Base-by-base conservation (phyloP, 2,888 invertebrate species). In the Euspilapteryx auroguttella region DNA sequence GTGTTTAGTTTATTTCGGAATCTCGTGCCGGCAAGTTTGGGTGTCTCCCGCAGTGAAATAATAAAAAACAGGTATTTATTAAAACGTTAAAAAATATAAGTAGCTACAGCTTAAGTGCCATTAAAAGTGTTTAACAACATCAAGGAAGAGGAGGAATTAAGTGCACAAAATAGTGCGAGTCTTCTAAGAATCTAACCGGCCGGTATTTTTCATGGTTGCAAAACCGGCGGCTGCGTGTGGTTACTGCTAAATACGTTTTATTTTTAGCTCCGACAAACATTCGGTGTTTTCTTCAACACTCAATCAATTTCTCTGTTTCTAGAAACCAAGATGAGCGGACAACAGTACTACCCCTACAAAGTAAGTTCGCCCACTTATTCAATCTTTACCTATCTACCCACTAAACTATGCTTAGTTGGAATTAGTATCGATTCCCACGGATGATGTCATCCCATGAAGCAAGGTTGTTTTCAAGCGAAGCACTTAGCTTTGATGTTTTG, bases 281-380 rank as follows among this genome's bases (percentile, higher is more conserved):
- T 36, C 28, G 29, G 35, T 45, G 52, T 42, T 47, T 48, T 34
- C 41, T 44, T n/a, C n/a, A n/a, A n/a, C n/a, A n/a, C n/a, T n/a
- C n/a, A n/a, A 44, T 22, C 12, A 21, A 13, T 39, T 33, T 37
- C 35, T 35, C 31, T 30, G 35, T 39, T 32, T 39, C 33, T 32
- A 26, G 37, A 28, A 32, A 34, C 35, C 69, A 82, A 64, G 55
- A 86, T 86, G 86, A 83, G 84, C 65, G 85, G 86, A 57, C 86
- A 87, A 50, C 87, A 89, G 69, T 89, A 89, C 69, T 89, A 89
- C 69, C 89, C 89, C 51, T 89, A 88, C 83, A 89, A 89, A 84
- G 89, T 89, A 64, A 84, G 80, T 53, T 41, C 47, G 51, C 56
- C 55, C 59, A 58, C 58, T 44, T 41, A 17, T 5, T 17, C 8